Conservation (phyloP, 1,140 invertebrate genomes). For the Drosophila pandora region DNA sequence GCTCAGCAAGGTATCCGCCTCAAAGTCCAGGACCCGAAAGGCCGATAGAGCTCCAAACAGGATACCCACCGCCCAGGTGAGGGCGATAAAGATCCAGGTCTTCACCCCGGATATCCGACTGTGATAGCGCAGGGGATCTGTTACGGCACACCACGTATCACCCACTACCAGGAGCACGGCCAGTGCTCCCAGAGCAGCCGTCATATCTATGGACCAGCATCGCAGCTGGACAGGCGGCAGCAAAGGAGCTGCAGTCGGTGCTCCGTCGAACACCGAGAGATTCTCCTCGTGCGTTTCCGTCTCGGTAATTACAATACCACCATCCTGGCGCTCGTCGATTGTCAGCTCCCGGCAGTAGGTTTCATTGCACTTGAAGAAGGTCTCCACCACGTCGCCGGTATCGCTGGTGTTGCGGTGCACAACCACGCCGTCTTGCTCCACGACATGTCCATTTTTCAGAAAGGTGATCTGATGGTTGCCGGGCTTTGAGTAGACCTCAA, state of each 20-base stretch:
- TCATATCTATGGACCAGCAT: conserved; percentile 83
- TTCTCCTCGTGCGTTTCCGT: conserved; percentile 76
- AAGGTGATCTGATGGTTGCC: conserved; percentile 79
- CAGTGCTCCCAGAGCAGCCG: conserved; percentile 85
- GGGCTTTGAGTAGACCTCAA: conserved; percentile 72
- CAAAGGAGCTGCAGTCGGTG: conserved; percentile 10
- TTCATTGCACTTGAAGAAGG: conserved; percentile 74
- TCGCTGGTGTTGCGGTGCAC: conserved; percentile 48
- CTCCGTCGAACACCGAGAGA: conserved; percentile 43
- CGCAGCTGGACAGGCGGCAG: conserved; percentile 60
- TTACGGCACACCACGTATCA: conserved; percentile 94
- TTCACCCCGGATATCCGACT: conserved; percentile 89
- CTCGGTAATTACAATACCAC: conserved; percentile 70
- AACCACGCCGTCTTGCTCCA: conserved; percentile 77
- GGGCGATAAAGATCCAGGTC: conserved; percentile 88
- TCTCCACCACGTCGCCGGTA: conserved; percentile 60
- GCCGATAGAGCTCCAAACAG: conserved; percentile 85
- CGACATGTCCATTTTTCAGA: conserved; percentile 65
- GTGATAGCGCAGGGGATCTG: conserved; percentile 93
- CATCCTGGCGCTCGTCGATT: conserved; percentile 70
- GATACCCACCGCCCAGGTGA: conserved; percentile 87
- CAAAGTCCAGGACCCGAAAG: conserved; percentile 74
- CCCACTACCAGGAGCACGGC: conserved; percentile 92
- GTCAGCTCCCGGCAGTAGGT: conserved; percentile 73
- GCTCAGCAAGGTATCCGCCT: conserved; percentile 62